These are phyloP conservation scores for Plutomurus gul DNA, from an alignment of 1,140 invertebrate genomes.

Conservation along the genomic window DNA sequence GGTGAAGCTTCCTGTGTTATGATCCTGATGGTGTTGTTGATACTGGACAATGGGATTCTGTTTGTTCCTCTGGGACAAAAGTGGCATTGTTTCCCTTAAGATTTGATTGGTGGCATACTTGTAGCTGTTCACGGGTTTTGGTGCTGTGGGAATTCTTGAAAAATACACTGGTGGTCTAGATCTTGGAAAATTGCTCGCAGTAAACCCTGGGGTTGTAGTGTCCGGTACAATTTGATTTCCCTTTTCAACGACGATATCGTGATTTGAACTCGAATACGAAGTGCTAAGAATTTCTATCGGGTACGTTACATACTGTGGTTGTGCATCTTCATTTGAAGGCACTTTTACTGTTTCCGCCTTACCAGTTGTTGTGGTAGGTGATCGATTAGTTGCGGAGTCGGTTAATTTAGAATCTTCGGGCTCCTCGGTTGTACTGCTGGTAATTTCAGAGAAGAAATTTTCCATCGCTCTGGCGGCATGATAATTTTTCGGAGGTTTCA, in stretches of 20 bases:
- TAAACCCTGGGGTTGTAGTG: neutral
- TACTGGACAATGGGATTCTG: slow-evolving; percentile 1
- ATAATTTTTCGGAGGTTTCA: neutral
- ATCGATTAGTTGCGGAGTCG: neutral
- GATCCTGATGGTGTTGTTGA: neutral
- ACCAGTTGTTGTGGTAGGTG: neutral
- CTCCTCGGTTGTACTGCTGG: neutral
- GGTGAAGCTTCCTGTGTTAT: neutral
- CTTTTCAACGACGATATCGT: neutral
- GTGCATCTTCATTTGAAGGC: neutral
- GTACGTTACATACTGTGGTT: neutral
- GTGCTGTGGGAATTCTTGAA: no score
- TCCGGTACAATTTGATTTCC: neutral
- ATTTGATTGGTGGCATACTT: neutral
- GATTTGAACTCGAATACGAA: neutral
- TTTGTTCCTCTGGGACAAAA: neutral
- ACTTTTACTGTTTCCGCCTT: neutral
- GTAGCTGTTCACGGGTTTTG: neutral
- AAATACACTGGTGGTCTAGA: no score
- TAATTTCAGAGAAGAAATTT: neutral
- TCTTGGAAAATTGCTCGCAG: neutral
- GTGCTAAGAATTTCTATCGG: neutral
- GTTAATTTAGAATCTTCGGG: neutral
- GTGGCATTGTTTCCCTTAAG: neutral
- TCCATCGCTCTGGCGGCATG: neutral